Conservation (phyloP, 2,888 invertebrate genomes). For the Coenonympha arcania region DNA sequence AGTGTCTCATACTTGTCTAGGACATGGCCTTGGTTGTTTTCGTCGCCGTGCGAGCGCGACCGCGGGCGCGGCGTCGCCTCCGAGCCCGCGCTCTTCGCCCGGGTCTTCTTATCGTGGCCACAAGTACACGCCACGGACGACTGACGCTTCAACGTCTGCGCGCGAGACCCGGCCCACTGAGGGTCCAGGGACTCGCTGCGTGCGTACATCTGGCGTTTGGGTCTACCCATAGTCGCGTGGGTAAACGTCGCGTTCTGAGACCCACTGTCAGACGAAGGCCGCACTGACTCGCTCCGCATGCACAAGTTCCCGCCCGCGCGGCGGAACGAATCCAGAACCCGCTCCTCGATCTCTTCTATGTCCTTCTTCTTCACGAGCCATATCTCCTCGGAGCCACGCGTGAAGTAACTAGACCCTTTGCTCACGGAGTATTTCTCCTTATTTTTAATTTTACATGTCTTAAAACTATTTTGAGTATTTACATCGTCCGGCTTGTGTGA, state of each 20-base stretch:
- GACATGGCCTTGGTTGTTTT: conserved; percentile 55
- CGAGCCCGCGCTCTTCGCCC: conserved; percentile 47
- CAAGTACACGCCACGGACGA: conserved; percentile 66
- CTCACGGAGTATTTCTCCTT: conserved; percentile 62
- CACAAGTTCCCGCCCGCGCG: conserved; percentile 55
- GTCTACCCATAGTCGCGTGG: conserved; percentile 53
- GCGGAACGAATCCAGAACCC: conserved; percentile 63
- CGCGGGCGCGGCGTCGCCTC: conserved; percentile 46
- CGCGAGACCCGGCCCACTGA: conserved; percentile 49
- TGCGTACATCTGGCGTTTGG: conserved; percentile 49
- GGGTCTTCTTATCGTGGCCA: conserved; percentile 63
- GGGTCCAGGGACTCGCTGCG: conserved; percentile 65
- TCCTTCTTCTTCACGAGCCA: conserved; percentile 72
- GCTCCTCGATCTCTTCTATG: conserved; percentile 66
- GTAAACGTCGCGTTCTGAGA: conserved; percentile 38
- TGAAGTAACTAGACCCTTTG: conserved; percentile 66
- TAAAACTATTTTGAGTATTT: conserved; percentile 53
- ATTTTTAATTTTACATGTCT: conserved; percentile 56
- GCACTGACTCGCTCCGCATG: conserved; percentile 42
- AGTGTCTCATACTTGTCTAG: conserved; percentile 71
- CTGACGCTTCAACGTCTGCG: conserved; percentile 63
- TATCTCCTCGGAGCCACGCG: conserved; percentile 65
- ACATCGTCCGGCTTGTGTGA: conserved; percentile 47
- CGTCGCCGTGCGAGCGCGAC: conserved; percentile 62
- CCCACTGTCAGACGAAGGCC: conserved; percentile 52